Percentiles rank a stretch among this genome's conserved stretches.
These are phyloP conservation scores for Drosophila burlai DNA, from an alignment of 1,140 invertebrate genomes.

Conservation along the genomic window DNA sequence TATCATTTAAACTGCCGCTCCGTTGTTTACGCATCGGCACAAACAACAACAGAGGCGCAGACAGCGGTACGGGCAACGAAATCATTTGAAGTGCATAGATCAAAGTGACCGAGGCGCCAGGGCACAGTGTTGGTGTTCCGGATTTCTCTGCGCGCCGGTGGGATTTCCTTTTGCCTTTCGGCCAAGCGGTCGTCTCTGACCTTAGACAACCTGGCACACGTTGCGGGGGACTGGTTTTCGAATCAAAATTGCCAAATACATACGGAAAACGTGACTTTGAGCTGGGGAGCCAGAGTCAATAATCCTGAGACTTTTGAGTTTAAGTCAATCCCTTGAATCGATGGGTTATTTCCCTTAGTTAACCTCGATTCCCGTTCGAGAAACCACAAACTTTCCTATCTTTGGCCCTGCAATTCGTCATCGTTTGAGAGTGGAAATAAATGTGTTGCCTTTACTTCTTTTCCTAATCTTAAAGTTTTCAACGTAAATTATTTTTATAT, in stretches of 20 bases:
- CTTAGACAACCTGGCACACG: slow-evolving; percentile 77
- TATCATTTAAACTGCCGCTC: slow-evolving; percentile 77
- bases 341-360: slow-evolving; percentile 62
- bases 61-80: slow-evolving; percentile 40
- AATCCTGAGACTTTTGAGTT: slow-evolving; percentile 12
- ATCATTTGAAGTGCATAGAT: slow-evolving; percentile 80
- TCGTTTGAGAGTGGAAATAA: slow-evolving; percentile 51
- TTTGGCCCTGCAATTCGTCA: slow-evolving; percentile 37
- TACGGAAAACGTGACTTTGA: slow-evolving; percentile 72
- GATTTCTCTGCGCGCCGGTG: slow-evolving; percentile 43
- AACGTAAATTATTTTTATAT: background rate
- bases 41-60: slow-evolving; percentile 59
- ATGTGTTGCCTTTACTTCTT: slow-evolving; percentile 47
- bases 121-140: slow-evolving; percentile 40
- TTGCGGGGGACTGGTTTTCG: slow-evolving; percentile 53
- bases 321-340: background rate
- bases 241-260: slow-evolving; percentile 68
- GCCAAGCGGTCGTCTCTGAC: slow-evolving; percentile 59
- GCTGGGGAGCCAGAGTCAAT: background rate
- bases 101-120: slow-evolving; percentile 78
- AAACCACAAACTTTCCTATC: slow-evolving; percentile 68
- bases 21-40: slow-evolving; percentile 78
- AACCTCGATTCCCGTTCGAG: slow-evolving; percentile 53
- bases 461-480: slow-evolving; percentile 48
- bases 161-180: slow-evolving; percentile 42